These are phyloP conservation scores for Drosophila carrolli DNA, from an alignment of 1,140 invertebrate species.

Conservation along the genomic window DNA sequence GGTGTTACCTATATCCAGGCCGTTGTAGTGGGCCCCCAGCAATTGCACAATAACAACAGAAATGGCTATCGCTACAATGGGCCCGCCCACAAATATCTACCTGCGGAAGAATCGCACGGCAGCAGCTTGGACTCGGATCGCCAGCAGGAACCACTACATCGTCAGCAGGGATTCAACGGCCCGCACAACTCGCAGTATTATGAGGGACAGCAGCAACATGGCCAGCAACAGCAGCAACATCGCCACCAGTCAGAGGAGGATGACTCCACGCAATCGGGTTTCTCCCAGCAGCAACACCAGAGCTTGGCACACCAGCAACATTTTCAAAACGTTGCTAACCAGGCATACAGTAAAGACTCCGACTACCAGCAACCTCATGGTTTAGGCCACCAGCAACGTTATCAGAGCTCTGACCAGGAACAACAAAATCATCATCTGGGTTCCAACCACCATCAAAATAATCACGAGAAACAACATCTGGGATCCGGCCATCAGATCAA, in stretches of 20 bases:
- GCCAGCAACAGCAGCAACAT: constrained; percentile 13
- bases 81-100: constrained; percentile 67
- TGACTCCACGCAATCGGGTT: constrained; percentile 1
- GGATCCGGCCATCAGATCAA: neutral
- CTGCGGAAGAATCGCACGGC: constrained; percentile 31
- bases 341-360: neutral
- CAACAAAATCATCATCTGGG: neutral
- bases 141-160: constrained; percentile 7
- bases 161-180: constrained; percentile 26
- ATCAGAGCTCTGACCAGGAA: neutral
- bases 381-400: neutral
- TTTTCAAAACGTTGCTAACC: neutral
- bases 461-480: too few relatives aligned
- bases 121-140: constrained; percentile 16
- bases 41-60: constrained; percentile 28
- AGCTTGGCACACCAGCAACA: neutral
- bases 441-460: neutral
- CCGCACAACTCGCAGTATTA: constrained; percentile 53
- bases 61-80: constrained; percentile 71
- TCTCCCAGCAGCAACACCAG: constrained; percentile 3
- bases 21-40: constrained; percentile 40
- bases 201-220: constrained; percentile 5
- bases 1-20: constrained; percentile 23
- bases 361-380: constrained; percentile 1
- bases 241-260: constrained; percentile 2